Evolutionary conservation across 2,888 invertebrate genomes (phyloP), one percentile per base, ranked within the genome.

Genomic region (Ormyrus rosae): DNA sequence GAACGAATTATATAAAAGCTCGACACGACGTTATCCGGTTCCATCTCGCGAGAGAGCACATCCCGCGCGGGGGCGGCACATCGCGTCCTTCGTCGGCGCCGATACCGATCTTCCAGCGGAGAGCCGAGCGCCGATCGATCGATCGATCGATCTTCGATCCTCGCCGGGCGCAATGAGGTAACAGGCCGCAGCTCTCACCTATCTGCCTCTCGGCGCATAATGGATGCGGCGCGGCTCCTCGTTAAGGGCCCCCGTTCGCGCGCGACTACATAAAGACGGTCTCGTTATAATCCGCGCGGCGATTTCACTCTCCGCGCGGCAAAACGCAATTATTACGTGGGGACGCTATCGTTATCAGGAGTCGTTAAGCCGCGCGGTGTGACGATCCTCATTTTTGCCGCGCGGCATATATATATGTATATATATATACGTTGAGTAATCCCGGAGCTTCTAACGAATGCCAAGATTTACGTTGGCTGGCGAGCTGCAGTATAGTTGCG

Each of bases 131-230:
- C 34, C 34, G 34, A 34, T 34, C 34, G 13, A 78, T 56, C 51
- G 19, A 53, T 60, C 51, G 58, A 58, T 60, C 64, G 65, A 71
- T 78, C 13, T 8, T 10, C 19, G 34, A 34, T 53, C 51, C 13
- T n/a, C 5, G 60, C 34, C 3, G 34, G 2, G 34, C 34, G 34
- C 61, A 11, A 61, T 73, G 60, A 61, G 56, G 72, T 56, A 73
- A 79, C 50, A 19, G 19, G 19, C 19, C 19, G 2, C 34, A 56
- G 64, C 56, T 79, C 56, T 69, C 63, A 55, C 73, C 61, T 56
- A 10, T 34, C 34, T 34, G 3, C 13, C 13, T 13, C 34, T 3
- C 34, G 34, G 3, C 34, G 34, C 51, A 9, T 34, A 71, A 50
- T 9, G 7, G 46, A 60, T 60, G n/a, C 65, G 45, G 46, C 13